Percentiles rank a stretch among this genome's conserved stretches.
Conservation (phyloP, 2,888 invertebrate genomes). For the Lithophane ornitopus region DNA sequence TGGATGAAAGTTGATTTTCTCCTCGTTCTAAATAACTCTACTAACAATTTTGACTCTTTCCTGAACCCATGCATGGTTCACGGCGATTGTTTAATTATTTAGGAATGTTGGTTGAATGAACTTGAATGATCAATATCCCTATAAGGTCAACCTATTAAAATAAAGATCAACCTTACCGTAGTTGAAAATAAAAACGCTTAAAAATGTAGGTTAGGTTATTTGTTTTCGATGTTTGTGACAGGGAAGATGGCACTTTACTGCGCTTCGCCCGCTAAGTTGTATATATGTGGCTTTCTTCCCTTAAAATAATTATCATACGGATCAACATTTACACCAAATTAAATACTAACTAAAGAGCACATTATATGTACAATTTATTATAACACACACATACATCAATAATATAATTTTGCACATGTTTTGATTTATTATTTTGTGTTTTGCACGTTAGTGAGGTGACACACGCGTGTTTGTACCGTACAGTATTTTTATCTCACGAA, state of each 20-base stretch:
- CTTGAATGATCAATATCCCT: not conserved
- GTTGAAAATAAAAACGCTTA: not conserved
- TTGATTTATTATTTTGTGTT: constrained; percentile 1
- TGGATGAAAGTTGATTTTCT: not conserved
- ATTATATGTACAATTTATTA: constrained; percentile 18
- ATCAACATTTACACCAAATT: constrained; percentile 8
- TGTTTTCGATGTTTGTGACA: not conserved
- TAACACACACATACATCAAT: not conserved
- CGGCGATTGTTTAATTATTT: not conserved
- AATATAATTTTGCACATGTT: not conserved
- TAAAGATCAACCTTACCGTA: not conserved
- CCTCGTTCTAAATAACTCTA: not conserved
- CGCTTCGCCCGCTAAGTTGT: not conserved
- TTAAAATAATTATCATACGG: constrained; percentile 11
- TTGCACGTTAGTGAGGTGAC: constrained; percentile 21
- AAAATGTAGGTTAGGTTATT: no score
- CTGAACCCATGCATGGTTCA: not conserved
- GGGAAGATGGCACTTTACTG: not conserved
- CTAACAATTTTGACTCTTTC: not conserved
- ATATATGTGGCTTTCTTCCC: not conserved
- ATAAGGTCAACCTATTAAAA: not conserved
- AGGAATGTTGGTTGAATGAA: not conserved
- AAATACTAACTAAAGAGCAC: constrained; percentile 23
- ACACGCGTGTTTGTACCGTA: not conserved
- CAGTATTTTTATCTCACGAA: no score